phyloP scores from a whole-genome alignment of 2,113 vertebrate species.

The Tricholaema leucomelas region DNA sequence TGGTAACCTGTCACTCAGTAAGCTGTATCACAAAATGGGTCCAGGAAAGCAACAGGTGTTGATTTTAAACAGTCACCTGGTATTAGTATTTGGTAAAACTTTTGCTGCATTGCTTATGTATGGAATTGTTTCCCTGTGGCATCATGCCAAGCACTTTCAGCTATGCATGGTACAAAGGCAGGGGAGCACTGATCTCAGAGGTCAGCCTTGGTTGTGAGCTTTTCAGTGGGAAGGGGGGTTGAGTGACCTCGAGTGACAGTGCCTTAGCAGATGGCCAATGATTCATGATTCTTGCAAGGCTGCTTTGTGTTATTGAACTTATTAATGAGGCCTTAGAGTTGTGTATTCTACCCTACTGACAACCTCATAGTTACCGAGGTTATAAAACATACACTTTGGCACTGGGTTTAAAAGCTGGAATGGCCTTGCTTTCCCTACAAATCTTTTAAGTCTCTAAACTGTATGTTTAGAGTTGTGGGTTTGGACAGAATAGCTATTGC shows the following conservation, averaged over 20 bases:
- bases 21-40: rapidly evolving
- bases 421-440: background rate
- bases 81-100: background rate
- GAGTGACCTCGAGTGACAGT: background rate
- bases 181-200: background rate
- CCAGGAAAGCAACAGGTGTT: background rate
- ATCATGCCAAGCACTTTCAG: rapidly evolving
- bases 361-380: background rate
- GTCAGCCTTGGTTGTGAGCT: background rate
- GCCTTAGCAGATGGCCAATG: background rate
- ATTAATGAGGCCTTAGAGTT: background rate
- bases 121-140: rapidly evolving
- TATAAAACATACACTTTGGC: background rate
- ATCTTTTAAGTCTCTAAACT: too few relatives aligned
- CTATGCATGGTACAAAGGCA: rapidly evolving
- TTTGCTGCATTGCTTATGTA: rapidly evolving
- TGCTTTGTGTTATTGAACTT: background rate
- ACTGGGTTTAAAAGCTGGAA: background rate
- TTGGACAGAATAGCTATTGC: background rate
- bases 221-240: rapidly evolving
- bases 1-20: background rate
- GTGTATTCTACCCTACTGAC: background rate
- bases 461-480: rapidly evolving
- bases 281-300: background rate
- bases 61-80: background rate